These are phyloP conservation scores for Pseudorhiza aurosa DNA, from an alignment of 30 jellyfish, hydroid and myxozoan species.

Conservation along the genomic window DNA sequence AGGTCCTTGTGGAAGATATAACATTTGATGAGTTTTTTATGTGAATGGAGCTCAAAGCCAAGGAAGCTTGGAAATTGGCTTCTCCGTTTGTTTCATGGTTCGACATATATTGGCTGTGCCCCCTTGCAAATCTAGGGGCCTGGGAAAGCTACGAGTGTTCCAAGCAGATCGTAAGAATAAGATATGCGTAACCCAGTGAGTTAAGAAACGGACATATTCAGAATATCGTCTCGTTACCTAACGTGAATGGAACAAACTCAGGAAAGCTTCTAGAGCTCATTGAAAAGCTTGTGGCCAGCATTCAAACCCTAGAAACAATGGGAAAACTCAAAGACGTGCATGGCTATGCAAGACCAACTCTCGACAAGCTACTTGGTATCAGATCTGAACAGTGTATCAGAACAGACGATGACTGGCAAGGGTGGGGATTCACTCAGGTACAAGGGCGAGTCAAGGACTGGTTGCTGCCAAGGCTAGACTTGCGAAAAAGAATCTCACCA, in stretches of 20 bases:
- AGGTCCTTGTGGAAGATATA: too few relatives aligned
- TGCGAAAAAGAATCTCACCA: conserved; percentile 14
- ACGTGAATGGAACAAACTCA: conserved; percentile 30
- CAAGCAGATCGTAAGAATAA: conserved; percentile 17
- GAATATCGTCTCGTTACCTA: conserved; percentile 53
- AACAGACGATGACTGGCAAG: conserved; percentile 75
- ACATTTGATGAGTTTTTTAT: too few relatives aligned
- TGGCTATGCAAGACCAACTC: conserved; percentile 66
- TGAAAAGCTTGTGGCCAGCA: conserved; percentile 47
- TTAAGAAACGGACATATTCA: conserved; percentile 71
- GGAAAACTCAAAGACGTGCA: conserved; percentile 59
- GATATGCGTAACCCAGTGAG: conserved; percentile 68
- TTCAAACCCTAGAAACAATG: conserved; percentile 80
- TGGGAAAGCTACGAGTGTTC: conserved; percentile 31
- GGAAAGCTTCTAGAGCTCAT: conserved; percentile 47
- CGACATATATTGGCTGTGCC: too few relatives aligned
- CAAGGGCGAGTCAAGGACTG: conserved; percentile 35
- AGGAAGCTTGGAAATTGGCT: too few relatives aligned
- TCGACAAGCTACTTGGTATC: conserved; percentile 75
- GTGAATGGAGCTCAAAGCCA: too few relatives aligned
- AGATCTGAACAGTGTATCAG: conserved; percentile 73
- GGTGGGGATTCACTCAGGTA: conserved; percentile 64
- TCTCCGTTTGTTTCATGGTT: too few relatives aligned
- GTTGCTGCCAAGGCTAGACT: conserved; percentile 38
- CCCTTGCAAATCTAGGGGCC: too few relatives aligned